Evolutionary conservation across 2,113 vertebrate species (phyloP).

Genomic region (Thamnophis sirtalis): DNA sequence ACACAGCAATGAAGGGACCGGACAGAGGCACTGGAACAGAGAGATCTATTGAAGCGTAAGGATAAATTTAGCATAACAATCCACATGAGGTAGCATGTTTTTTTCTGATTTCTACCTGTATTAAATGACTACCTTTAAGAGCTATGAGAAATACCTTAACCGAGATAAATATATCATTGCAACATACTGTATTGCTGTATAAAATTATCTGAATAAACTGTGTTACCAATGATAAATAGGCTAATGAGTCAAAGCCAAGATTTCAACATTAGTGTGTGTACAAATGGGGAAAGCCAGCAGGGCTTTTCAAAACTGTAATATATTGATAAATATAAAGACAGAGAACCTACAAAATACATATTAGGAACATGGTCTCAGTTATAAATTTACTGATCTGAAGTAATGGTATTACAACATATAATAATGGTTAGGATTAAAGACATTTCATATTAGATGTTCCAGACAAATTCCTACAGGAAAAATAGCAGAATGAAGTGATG

Average conservation of each 20-base stretch:
- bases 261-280: neutral
- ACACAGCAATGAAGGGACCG: neutral
- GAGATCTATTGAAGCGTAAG: neutral
- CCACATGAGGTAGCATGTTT: neutral
- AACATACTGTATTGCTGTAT: neutral
- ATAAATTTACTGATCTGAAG: neutral
- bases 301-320: neutral
- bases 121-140: neutral
- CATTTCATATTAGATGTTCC: slow-evolving; percentile 17
- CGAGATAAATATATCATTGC: neutral
- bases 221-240: neutral
- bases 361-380: neutral
- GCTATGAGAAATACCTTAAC: neutral
- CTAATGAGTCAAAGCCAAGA: neutral
- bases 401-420: neutral
- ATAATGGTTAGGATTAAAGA: slow-evolving; percentile 10
- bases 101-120: neutral
- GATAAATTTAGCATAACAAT: neutral
- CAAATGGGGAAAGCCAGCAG: neutral
- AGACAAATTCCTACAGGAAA: slow-evolving; percentile 4
- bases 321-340: slow-evolving; percentile 7
- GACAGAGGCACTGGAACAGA: neutral
- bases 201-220: neutral
- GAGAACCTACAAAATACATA: slow-evolving; percentile 6
- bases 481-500: slow-evolving; percentile 4